Evolutionary conservation across 2,113 vertebrate species (phyloP), one percentile per base, ranked within the genome.

Genomic region (Mesitornis unicolor): DNA sequence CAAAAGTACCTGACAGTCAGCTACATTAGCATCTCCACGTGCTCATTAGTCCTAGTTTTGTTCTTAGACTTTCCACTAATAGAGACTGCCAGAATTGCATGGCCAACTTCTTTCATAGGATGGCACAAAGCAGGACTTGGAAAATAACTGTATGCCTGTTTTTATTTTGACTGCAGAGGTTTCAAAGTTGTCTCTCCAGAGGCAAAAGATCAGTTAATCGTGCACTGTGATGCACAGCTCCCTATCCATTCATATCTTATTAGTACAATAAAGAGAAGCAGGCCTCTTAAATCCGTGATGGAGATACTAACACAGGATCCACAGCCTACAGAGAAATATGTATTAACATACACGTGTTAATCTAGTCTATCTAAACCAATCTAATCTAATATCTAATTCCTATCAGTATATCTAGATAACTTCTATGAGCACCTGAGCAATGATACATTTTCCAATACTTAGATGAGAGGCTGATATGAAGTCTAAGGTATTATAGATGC

Each of bases 191-290:
- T 50, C 24, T 87, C 93, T 87, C 84, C 70, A 96, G 84, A 87
- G 84, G 53, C 40, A 69, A 83, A 93, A 79, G 45, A 86, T 93
- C 80, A 87, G 80, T 68, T 93, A 84, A 91, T 63, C 53, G n/a
- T n/a, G 61, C 73, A 79, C 38, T 85, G 76, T 70, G 81, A 95
- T 76, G 54, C 57, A 79, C 57, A 96, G 61, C 36, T 95, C 91
- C 89, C 87, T 83, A 57, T 35, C 42, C 70, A 85, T 86, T 95
- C 88, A 91, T 92, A 96, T 91, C 81, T 94, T 89, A 75, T 75
- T 92, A 94, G 70, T 83, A 96, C 70, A 95, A 82, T 87, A 91
- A 95, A 95, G 63, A 42, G 67, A 91, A 95, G 80, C 24, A 91
- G 77, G 43, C 64, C 56, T 78, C 73, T 84, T 81, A 95, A 95